Conservation (phyloP, 2,797 vertebrate genomes). For the Euphonia xanthogaster region DNA sequence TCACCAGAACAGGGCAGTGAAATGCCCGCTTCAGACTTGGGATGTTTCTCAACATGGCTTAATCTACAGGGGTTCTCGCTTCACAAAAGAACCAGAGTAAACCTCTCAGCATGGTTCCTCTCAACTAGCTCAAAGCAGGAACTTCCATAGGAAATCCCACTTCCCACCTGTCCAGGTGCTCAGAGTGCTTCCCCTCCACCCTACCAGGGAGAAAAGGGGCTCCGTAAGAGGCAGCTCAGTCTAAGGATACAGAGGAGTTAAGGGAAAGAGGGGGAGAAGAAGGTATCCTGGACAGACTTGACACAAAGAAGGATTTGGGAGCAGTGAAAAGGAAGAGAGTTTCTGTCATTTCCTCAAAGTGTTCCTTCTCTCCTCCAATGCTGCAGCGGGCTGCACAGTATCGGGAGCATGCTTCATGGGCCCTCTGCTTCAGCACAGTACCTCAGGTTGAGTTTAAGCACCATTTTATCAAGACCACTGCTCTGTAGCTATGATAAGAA, state of each 20-base stretch:
- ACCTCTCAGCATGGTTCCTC: background rate
- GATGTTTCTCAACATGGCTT: background rate
- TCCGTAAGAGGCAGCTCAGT: background rate
- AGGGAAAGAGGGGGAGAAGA: background rate
- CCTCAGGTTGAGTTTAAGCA: background rate
- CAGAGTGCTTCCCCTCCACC: background rate
- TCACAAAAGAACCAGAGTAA: background rate
- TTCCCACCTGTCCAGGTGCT: background rate
- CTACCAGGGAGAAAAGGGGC: background rate
- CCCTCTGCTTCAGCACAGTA: background rate
- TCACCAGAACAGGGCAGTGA: background rate
- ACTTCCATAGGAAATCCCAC: background rate
- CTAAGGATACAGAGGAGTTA: background rate
- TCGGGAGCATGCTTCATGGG: background rate
- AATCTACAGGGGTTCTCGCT: fast-evolving
- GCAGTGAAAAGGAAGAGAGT: background rate
- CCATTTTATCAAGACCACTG: background rate
- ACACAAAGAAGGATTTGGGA: background rate
- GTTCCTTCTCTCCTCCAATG: background rate
- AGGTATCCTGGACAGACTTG: background rate
- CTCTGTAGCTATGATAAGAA: background rate
- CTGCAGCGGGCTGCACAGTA: background rate
- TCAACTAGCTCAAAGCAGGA: background rate
- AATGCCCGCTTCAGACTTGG: background rate
- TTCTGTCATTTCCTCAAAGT: background rate